Evolutionary conservation across 2,888 invertebrate species (phyloP).

Genomic region (Drosophila picticornis): DNA sequence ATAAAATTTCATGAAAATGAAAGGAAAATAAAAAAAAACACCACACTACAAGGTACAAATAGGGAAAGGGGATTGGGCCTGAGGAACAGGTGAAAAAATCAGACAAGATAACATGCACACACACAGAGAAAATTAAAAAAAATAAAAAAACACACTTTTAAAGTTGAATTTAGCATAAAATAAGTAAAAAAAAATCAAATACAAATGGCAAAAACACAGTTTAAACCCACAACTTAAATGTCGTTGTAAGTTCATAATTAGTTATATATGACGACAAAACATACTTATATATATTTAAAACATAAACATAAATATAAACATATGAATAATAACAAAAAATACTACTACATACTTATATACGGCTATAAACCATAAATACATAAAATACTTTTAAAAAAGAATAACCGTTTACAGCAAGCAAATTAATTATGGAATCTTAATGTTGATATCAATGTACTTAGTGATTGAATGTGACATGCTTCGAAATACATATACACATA

Average conservation of each 20-base stretch:
- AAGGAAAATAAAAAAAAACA: constrained; percentile 48
- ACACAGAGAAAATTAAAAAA: background rate
- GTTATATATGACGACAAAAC: constrained; percentile 37
- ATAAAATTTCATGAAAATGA: constrained; percentile 15
- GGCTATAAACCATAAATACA: constrained; percentile 10
- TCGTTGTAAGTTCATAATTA: constrained; percentile 74
- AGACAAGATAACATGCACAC: constrained; percentile 23
- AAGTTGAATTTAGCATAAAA: constrained; percentile 72
- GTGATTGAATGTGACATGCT: constrained; percentile 65
- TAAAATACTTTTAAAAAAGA: constrained; percentile 10
- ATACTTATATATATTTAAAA: constrained; percentile 8
- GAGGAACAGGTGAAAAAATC: constrained; percentile 71
- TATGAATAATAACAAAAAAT: constrained; percentile 12
- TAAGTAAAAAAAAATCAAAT: constrained; percentile 7
- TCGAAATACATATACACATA: constrained; percentile 32
- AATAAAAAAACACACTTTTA: constrained; percentile 51
- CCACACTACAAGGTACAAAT: constrained; percentile 73
- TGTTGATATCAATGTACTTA: constrained; percentile 48
- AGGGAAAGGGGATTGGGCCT: constrained; percentile 30
- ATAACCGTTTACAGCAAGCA: constrained; percentile 35
- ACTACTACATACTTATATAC: constrained; percentile 15
- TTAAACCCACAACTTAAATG: constrained; percentile 70
- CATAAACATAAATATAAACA: constrained; percentile 12
- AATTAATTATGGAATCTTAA: constrained; percentile 39
- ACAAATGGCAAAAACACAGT: constrained; percentile 52